Conservation (phyloP, 2,113 vertebrate genomes). For the Lampris incognitus region DNA sequence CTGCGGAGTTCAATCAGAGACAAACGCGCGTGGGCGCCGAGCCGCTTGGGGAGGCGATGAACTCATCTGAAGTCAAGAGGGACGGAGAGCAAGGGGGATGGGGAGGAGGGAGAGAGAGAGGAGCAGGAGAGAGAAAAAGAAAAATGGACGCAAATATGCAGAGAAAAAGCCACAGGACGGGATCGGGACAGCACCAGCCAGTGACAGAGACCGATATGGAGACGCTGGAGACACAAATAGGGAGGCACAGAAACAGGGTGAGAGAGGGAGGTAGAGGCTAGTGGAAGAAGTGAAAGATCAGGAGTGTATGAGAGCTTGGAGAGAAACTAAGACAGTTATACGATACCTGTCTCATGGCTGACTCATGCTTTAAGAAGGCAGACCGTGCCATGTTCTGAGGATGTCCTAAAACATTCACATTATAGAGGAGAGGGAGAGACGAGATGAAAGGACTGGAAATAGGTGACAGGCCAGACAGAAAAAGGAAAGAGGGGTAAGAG, state of each 20-base stretch:
- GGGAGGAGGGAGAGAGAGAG: constrained; percentile 3
- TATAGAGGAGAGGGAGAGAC: neutral
- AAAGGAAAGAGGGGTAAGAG: no score
- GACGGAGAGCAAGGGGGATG: constrained; percentile 25
- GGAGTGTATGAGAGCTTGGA: neutral
- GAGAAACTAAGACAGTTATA: constrained; percentile 10
- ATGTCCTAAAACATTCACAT: neutral
- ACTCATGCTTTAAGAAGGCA: neutral
- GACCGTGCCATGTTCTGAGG: neutral
- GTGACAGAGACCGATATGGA: no score
- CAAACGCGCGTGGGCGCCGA: constrained; percentile 45
- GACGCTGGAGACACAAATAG: no score
- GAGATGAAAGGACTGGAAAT: no score
- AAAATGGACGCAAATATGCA: neutral
- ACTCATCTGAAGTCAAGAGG: constrained; percentile 52
- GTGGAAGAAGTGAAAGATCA: neutral
- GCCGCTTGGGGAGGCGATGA: constrained; percentile 53
- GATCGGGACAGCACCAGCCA: no score
- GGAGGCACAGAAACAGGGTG: neutral
- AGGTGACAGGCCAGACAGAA: no score
- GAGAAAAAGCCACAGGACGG: no score
- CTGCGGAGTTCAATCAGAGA: constrained; percentile 45
- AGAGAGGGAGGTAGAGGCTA: neutral
- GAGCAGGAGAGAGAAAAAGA: neutral
- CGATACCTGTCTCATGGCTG: constrained; percentile 25